Conservation (phyloP, 2,113 vertebrate species). For the Pheucticus melanocephalus region DNA sequence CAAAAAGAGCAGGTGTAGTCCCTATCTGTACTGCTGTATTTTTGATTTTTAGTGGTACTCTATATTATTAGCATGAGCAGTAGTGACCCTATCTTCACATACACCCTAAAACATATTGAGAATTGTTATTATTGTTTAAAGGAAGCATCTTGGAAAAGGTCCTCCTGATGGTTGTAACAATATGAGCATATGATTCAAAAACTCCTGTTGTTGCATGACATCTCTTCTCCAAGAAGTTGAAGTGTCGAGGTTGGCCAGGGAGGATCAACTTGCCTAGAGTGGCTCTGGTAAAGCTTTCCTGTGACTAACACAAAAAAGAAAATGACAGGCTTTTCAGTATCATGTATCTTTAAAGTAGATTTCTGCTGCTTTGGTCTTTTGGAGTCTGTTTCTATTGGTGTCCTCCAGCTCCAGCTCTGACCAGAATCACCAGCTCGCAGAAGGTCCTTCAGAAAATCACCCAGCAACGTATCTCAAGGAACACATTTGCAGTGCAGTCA, state of each 20-base stretch:
- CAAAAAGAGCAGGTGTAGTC: background rate
- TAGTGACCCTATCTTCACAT: background rate
- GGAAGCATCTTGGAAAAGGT: background rate
- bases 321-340: background rate
- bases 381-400: background rate
- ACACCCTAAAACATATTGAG: background rate
- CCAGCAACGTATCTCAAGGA: background rate
- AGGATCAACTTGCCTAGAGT: background rate
- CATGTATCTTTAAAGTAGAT: background rate
- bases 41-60: background rate
- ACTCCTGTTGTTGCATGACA: background rate
- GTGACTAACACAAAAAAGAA: background rate
- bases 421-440: background rate
- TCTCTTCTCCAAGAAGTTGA: background rate
- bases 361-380: background rate
- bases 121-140: background rate
- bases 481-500: background rate
- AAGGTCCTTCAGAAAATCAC: background rate
- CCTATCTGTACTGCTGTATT: background rate
- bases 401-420: background rate
- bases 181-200: background rate
- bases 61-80: background rate
- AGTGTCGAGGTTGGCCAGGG: background rate
- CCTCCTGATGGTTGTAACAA: background rate
- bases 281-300: background rate